phyloP scores from a whole-genome alignment of 2,113 vertebrate genomes.

The Lampris megalopsis region DNA sequence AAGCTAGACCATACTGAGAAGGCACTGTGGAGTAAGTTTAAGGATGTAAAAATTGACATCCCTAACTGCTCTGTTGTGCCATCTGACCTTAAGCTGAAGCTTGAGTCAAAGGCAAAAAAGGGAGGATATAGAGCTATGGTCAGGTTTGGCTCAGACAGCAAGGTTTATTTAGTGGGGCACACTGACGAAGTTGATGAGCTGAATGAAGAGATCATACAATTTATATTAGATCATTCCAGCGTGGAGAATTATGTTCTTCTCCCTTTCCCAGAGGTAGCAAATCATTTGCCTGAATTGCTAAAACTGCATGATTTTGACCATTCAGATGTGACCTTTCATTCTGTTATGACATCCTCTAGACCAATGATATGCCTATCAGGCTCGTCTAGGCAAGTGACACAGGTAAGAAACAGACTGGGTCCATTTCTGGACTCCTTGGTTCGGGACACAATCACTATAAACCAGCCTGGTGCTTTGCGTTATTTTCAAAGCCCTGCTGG shows the following conservation, averaged over 20 bases:
- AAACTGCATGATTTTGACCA: conserved; percentile 31
- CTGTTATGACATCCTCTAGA: conserved; percentile 7
- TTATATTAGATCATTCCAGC: conserved; percentile 42
- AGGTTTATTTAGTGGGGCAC: conserved; percentile 51
- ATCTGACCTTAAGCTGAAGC: conserved; percentile 33
- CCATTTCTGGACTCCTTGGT: conserved; percentile 53
- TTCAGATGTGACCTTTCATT: conserved; percentile 42
- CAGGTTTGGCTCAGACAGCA: conserved; percentile 1
- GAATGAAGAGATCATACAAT: conserved; percentile 21
- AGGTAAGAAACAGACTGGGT: conserved; percentile 39
- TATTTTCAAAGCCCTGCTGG: conserved; percentile 58
- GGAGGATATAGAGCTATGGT: conserved; percentile 21
- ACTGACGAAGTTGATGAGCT: conserved; percentile 46
- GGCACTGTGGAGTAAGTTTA: conserved; percentile 36
- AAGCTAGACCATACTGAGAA: conserved; percentile 32
- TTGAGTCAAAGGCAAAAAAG: conserved; percentile 31
- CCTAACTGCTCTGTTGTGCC: conserved; percentile 11
- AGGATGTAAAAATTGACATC: conserved; percentile 35
- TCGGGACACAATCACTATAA: conserved; percentile 40
- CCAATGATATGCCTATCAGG: conserved; percentile 56
- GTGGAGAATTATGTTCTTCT: conserved; percentile 33
- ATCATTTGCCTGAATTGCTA: conserved; percentile 48
- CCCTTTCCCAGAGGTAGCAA: conserved; percentile 47
- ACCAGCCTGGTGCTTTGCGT: conserved; percentile 54
- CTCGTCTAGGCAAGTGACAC: conserved; percentile 38